phyloP scores from a whole-genome alignment of 37 sponge, comb jelly and placozoan genomes.

The Eunapius fragilis region DNA sequence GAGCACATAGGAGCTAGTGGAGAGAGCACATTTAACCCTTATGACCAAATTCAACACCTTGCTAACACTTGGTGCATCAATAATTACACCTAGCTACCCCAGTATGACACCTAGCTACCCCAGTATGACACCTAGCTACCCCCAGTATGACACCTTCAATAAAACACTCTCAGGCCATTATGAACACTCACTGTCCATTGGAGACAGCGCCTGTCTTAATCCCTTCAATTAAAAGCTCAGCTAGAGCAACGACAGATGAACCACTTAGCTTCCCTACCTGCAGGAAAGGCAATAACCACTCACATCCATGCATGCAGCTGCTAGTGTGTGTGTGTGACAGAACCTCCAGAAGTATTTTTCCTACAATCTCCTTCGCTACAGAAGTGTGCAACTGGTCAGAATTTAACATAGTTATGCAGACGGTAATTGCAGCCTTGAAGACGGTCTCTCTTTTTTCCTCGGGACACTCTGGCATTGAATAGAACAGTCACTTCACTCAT shows the following conservation, averaged over 20 bases:
- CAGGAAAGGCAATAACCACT: no score
- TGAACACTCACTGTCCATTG: constrained; percentile 31
- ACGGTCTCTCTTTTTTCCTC: constrained; percentile 2
- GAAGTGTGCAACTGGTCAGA: constrained; percentile 24
- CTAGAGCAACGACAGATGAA: constrained; percentile 23
- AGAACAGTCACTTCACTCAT: neutral
- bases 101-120: no score
- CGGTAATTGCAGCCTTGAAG: constrained; percentile 22
- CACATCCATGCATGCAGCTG: no score
- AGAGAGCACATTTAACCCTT: no score
- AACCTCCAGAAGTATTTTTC: constrained; percentile 59
- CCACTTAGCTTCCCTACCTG: constrained; percentile 39
- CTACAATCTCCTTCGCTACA: constrained; percentile 43
- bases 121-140: no score
- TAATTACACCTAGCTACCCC: no score
- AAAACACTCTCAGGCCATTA: neutral
- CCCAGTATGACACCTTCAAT: neutral
- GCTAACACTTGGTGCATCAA: no score
- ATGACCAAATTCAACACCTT: no score
- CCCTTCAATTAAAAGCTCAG: constrained; percentile 48
- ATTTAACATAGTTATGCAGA: constrained; percentile 33
- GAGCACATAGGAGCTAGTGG: no score
- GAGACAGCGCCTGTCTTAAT: constrained; percentile 47
- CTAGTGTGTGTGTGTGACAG: neutral
- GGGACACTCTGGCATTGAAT: constrained; percentile 3